Conservation (phyloP, 2,888 invertebrate species). For the Melanostoma mellinum region DNA sequence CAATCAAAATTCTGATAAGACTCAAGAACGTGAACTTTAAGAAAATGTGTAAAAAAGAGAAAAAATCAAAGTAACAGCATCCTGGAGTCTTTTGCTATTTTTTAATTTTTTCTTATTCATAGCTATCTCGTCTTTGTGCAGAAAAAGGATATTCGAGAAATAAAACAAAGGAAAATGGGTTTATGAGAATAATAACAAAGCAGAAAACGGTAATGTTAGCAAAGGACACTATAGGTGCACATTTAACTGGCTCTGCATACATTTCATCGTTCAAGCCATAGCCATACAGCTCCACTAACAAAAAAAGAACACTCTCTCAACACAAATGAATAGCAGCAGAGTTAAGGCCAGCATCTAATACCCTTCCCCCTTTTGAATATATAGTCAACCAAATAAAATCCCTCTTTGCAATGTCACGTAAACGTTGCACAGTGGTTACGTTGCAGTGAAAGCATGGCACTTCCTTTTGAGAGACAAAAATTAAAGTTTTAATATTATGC, state of each 20-base stretch:
- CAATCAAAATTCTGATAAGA: slow-evolving; percentile 68
- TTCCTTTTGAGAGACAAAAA: slow-evolving; percentile 62
- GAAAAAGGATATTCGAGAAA: slow-evolving; percentile 66
- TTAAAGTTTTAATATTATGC: slow-evolving; percentile 74
- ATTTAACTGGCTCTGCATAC: slow-evolving; percentile 68
- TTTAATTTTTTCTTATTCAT: slow-evolving; percentile 26
- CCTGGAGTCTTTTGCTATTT: slow-evolving; percentile 36
- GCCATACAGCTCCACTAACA: neutral
- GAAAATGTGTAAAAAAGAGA: slow-evolving; percentile 59
- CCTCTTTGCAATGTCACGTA: slow-evolving; percentile 51
- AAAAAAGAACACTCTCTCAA: slow-evolving; percentile 45
- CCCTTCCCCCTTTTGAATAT: slow-evolving; percentile 30
- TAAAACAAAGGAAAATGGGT: slow-evolving; percentile 63
- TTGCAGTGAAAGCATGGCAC: slow-evolving; percentile 38
- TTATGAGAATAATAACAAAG: slow-evolving; percentile 30
- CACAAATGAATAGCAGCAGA: slow-evolving; percentile 62
- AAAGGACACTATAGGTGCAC: slow-evolving; percentile 66
- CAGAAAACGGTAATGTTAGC: slow-evolving; percentile 69
- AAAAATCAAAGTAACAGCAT: slow-evolving; percentile 38
- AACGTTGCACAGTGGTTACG: slow-evolving; percentile 36
- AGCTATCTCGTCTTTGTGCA: slow-evolving; percentile 56
- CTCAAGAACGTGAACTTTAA: slow-evolving; percentile 66
- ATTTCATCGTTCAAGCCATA: slow-evolving; percentile 18
- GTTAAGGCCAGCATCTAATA: slow-evolving; percentile 47
- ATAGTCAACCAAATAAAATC: slow-evolving; percentile 65